Percentiles rank a stretch among this genome's conserved stretches.
These are phyloP conservation scores for Pteromalus puparum DNA, from an alignment of 1,140 invertebrate species.

Conservation along the genomic window DNA sequence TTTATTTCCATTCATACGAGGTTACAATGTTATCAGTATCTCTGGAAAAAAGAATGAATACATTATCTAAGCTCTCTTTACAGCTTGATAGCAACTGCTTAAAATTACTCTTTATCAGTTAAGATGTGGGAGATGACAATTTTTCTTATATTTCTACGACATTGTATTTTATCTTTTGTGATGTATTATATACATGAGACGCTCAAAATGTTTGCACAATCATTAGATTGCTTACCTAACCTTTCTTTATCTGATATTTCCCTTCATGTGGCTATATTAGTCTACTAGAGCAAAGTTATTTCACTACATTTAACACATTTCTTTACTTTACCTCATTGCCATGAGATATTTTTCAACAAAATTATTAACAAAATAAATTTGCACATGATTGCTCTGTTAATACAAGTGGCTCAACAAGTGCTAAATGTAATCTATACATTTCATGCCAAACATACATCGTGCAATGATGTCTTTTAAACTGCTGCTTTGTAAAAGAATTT, in stretches of 20 bases:
- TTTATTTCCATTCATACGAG: conserved; percentile 15
- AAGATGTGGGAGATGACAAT: conserved; percentile 21
- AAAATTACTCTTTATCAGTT: conserved; percentile 47
- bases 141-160: not conserved
- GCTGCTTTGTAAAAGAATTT: conserved; percentile 14
- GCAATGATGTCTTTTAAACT: not conserved
- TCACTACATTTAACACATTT: not conserved
- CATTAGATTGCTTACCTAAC: conserved; percentile 34
- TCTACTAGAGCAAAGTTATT: not conserved
- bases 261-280: not conserved
- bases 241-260: conserved; percentile 31
- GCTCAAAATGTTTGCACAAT: conserved; percentile 26
- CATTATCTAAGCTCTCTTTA: conserved; percentile 30
- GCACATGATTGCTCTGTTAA: conserved; percentile 10
- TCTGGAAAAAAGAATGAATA: conserved; percentile 17
- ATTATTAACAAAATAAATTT: conserved; percentile 18
- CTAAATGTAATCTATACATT: conserved; percentile 10
- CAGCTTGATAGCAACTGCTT: conserved; percentile 26
- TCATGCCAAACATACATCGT: not conserved
- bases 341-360: not conserved
- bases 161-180: conserved; percentile 35
- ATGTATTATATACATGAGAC: conserved; percentile 9
- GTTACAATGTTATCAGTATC: conserved; percentile 18
- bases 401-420: conserved; percentile 40
- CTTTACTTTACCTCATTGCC: not conserved